Evolutionary conservation across 2,797 vertebrate genomes (phyloP).

Genomic region (Moxostoma hubbsi): DNA sequence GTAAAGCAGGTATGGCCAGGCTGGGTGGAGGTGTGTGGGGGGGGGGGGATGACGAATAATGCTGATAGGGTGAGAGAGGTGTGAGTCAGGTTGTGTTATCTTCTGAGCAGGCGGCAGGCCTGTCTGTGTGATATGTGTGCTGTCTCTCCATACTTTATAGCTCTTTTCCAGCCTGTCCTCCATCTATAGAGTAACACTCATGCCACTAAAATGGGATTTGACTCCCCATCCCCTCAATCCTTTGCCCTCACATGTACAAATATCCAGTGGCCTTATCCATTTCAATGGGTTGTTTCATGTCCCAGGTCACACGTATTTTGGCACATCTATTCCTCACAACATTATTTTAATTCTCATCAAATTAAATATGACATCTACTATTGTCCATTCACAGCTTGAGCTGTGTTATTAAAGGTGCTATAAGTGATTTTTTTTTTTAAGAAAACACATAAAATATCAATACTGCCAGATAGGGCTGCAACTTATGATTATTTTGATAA

Average conservation of each 20-base stretch:
- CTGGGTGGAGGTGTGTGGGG: conserved; percentile 62
- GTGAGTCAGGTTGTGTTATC: conserved; percentile 76
- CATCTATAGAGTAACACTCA: conserved; percentile 67
- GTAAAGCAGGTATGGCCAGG: conserved; percentile 40
- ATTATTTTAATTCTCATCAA: no score
- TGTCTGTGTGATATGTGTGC: conserved; percentile 83
- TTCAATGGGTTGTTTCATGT: no score
- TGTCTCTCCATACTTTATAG: conserved; percentile 84
- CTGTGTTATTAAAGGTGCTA: no score
- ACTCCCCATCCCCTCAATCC: conserved; percentile 29
- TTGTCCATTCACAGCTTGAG: no score
- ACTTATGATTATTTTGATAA: no score
- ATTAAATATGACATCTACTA: no score
- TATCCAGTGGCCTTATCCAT: no score
- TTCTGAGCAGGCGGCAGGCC: conserved; percentile 78
- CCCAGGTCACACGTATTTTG: no score
- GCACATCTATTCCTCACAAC: no score
- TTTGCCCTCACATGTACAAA: not conserved
- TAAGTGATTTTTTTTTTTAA: no score
- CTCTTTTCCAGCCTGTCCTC: conserved; percentile 76
- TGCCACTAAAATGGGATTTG: conserved; percentile 65
- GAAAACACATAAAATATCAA: no score
- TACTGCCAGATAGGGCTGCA: no score
- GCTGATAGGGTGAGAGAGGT: conserved; percentile 76
- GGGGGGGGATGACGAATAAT: conserved; percentile 80